Base-by-base conservation (phyloP, 2,797 vertebrate genomes). In the Stomatorhinus walkeri region DNA sequence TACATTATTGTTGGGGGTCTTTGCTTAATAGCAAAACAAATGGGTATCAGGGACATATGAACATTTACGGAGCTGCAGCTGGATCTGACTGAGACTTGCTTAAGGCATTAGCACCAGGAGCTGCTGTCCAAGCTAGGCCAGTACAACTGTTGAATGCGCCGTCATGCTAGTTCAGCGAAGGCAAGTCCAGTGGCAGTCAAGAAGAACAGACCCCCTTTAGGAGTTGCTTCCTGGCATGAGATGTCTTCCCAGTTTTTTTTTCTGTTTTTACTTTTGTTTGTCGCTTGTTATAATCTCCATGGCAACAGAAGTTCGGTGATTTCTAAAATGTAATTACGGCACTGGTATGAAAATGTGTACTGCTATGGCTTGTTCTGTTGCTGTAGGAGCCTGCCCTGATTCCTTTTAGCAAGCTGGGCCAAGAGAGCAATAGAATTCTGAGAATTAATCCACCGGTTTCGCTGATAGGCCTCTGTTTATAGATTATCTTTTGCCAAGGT, bases 321-420 rank as follows among this genome's bases (percentile, higher is more conserved):
- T 87, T 85, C 24, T 86, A 19, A 56, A 87, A 56, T 87, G 85
- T 40, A 87, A 87, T 87, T 87, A 4, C 6, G 49, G 24, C 28
- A 59, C 36, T n/a, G 28, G 32, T 87, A 56, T 56, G 51, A 56
- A 56, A 40, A 87, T 54, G 85, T 87, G 59, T 87, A 85, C 52
- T n/a, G 51, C 52, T 85, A 12, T 1, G 85, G 5, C 32, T 56
- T 36, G 19, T 59, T 40, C 8, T 54, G 32, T 36, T n/a, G 24
- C 51, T 87, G 85, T 19, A 32, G 46, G 24, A 56, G 51, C 52
- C 12, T 87, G 85, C 49, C 85, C 81, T 51, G 81, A 85, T 56
- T 56, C 84, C 84, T 10, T 28, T 54, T 54, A 52, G 19, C 51
- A 22, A 87, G 46, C 19, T n/a, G 51, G 43, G 52, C 85, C 85